These are phyloP conservation scores for Cotesia glomerata DNA, from an alignment of 1,140 invertebrate genomes.

Conservation along the genomic window DNA sequence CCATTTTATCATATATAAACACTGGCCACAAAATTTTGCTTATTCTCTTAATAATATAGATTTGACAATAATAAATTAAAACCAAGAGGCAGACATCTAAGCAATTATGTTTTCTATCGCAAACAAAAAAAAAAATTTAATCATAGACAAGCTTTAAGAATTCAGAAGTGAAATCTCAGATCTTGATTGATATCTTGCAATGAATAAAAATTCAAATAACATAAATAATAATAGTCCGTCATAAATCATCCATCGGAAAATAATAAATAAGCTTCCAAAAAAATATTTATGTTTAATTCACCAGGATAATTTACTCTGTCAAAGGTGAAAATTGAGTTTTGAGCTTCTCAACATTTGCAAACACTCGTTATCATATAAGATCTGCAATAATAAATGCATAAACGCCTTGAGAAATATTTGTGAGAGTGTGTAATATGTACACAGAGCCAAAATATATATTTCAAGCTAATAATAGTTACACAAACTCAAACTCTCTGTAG, in stretches of 20 bases:
- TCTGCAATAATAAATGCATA: slow-evolving; percentile 3
- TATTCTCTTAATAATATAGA: too few species aligned
- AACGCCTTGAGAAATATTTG: background rate
- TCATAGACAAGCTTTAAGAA: too few species aligned
- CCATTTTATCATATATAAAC: too few species aligned
- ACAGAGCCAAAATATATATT: background rate
- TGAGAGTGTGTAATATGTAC: background rate
- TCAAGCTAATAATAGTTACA: slow-evolving; percentile 19
- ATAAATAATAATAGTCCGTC: background rate
- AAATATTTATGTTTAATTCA: background rate
- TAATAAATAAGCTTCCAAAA: background rate
- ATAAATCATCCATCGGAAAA: background rate
- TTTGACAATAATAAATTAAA: too few species aligned
- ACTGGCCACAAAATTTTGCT: too few species aligned
- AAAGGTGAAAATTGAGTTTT: background rate
- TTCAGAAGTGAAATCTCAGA: too few species aligned
- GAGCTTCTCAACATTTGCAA: background rate
- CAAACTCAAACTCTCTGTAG: background rate
- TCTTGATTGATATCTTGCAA: too few species aligned
- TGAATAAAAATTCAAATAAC: background rate
- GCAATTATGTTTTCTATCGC: too few species aligned
- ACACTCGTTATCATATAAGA: background rate
- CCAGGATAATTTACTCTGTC: background rate
- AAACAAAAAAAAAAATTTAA: too few species aligned
- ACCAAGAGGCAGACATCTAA: too few species aligned